Base-by-base conservation (phyloP, 2,888 invertebrate genomes). In the Eucriotettix oculatus region DNA sequence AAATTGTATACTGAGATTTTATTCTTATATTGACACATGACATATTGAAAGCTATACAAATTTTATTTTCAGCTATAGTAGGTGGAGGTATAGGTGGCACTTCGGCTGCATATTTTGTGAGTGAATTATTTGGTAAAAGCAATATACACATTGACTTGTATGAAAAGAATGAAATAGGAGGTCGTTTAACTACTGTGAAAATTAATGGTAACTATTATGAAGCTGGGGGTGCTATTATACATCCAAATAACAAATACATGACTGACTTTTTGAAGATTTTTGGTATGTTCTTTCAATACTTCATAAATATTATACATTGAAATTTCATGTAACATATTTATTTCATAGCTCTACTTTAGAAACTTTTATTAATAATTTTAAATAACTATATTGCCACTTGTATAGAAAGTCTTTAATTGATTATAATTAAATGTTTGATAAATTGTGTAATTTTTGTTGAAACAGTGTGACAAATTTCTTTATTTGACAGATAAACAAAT, bases 41-140 rank as follows among this genome's bases (percentile, higher is more conserved):
- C 29, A 29, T 48, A 48, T 9, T 48, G 48, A 48, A 48, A 48
- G n/a, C 14, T 5, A 3, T 1, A 5, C 9, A 14, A 48, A 48
- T 48, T 48, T 48, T 48, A n/a, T 48, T 70, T 67, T 43, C 67
- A 82, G 83, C 78, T 43, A 76, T 84, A 42, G 72, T 84, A 62
- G 84, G 84, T 16, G 81, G 76, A 55, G 84, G 84, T 10, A 77
- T 83, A 56, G 81, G 83, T 52, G 83, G 83, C 40, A 76, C 81
- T 2, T 75, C 81, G 1, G 70, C 78, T 16, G 78, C 81, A 0
- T 78, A 79, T 69, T 82, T 77, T 67, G 69, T 83, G 10, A 70
- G 73, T 11, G 71, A 80, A 67, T 66, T 71, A 56, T 71, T 74
- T 53, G 62, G 63, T 9, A 56, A 70, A 14, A 67, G 69, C 17